Percentiles rank a stretch among this genome's conserved stretches.
Evolutionary conservation across 2,797 vertebrate genomes (phyloP).

Genomic region (Antrozous pallidus): DNA sequence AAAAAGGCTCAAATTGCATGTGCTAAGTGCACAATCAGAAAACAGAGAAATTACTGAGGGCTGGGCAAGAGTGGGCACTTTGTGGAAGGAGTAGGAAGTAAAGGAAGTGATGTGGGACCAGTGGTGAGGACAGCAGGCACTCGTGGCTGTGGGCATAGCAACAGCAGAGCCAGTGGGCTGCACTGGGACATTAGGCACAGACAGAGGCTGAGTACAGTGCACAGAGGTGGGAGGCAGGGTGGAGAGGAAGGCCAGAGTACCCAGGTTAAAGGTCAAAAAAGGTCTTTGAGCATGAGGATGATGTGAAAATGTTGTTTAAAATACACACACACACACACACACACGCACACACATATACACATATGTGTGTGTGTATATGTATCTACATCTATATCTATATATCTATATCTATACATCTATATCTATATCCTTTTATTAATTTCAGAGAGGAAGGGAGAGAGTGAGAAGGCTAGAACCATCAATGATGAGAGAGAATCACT

Average conservation of each 20-base stretch:
- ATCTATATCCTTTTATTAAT: too few species aligned
- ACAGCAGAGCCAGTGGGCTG: not conserved
- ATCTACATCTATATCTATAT: too few species aligned
- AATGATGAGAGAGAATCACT: too few species aligned
- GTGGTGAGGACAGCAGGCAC: not conserved
- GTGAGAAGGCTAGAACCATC: too few species aligned
- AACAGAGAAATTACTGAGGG: not conserved
- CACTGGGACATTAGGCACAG: rapidly evolving
- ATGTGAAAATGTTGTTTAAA: not conserved
- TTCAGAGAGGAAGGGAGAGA: too few species aligned
- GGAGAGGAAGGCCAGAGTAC: not conserved
- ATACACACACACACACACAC: too few species aligned
- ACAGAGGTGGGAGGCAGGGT: not conserved
- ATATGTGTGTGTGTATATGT: too few species aligned
- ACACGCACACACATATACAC: too few species aligned
- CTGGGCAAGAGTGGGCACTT: rapidly evolving
- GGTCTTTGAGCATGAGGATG: not conserved
- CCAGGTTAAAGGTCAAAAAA: not conserved
- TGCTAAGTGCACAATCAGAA: not conserved
- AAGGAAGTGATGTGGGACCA: too few species aligned
- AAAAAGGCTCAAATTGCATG: not conserved
- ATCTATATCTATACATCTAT: too few species aligned
- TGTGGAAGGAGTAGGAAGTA: not conserved
- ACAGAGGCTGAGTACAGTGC: not conserved
- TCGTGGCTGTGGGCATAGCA: too few species aligned